Evolutionary conservation across 1,140 invertebrate genomes (phyloP).

Genomic region (Globodera rostochiensis): DNA sequence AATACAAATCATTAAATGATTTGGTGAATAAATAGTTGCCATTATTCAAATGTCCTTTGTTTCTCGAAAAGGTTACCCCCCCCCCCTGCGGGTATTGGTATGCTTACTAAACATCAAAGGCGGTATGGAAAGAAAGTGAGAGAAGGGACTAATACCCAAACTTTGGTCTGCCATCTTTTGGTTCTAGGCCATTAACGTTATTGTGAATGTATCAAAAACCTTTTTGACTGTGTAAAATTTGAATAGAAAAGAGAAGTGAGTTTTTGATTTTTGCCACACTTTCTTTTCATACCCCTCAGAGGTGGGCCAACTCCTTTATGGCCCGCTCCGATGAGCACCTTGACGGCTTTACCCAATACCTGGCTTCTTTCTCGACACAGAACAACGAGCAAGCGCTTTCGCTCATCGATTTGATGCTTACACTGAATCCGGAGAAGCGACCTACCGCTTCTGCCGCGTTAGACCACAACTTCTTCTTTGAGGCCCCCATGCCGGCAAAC

Average conservation of each 20-base stretch:
- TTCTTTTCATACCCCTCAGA: neutral
- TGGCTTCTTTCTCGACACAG: slow-evolving; percentile 10
- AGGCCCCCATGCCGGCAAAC: slow-evolving; percentile 81
- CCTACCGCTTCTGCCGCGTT: slow-evolving; percentile 87
- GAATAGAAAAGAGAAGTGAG: neutral
- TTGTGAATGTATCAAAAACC: neutral
- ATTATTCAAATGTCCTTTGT: no score
- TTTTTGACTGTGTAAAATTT: slow-evolving; percentile 13
- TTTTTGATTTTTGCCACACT: neutral
- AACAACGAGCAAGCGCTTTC: slow-evolving; percentile 87
- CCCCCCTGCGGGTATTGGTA: no score
- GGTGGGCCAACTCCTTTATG: neutral
- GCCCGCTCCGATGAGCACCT: neutral
- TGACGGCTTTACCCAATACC: neutral
- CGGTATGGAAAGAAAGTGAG: no score
- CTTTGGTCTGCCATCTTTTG: no score
- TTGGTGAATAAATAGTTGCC: neutral
- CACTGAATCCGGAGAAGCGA: slow-evolving; percentile 86
- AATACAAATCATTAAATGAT: neutral
- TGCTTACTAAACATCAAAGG: no score
- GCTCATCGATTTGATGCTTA: slow-evolving; percentile 86
- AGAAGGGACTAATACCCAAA: no score
- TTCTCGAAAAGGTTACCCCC: no score
- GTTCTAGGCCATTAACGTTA: no score
- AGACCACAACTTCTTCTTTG: slow-evolving; percentile 98